Base-by-base conservation (phyloP, 2,797 vertebrate genomes). In the Esox lucius region DNA sequence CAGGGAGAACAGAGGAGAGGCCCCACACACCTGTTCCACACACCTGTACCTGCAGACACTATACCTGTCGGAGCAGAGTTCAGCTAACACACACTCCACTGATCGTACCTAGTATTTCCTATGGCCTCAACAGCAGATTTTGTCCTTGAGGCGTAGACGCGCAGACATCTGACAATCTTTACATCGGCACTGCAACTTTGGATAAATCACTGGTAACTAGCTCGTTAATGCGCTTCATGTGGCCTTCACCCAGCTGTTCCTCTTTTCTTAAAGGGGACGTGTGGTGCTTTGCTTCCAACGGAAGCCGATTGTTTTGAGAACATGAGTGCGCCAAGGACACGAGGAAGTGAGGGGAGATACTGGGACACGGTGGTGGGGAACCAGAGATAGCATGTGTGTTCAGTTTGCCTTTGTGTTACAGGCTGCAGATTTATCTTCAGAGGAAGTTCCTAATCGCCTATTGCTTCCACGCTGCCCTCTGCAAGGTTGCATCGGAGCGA, bases 41-140 rank as follows among this genome's bases (percentile, higher is more conserved):
- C 91, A 93, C 92, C 91, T 92, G 90, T 51, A 87, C 81, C 78
- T 75, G 62, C 73, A 88, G 72, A 87, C 85, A 72, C 87, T 86
- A 88, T 90, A 91, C 90, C 89, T 92, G 92, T 75, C 22, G 56
- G 56, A 24, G 56, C 56, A 4, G 9, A 24, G n/a, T n/a, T 59
- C 22, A 7, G 28, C 73, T 65, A n/a, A n/a, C 76, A 62, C 74
- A 65, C 33, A 49, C 16, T 56, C 35, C 72, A 53, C 71, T 11
- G 64, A 22, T n/a, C 35, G 56, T 31, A 5, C 19, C 64, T 75
- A 68, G 12, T 35, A 24, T 48, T 26, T 67, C 81, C 49, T 85
- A 83, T 87, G 85, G 83, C 75, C 70, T 68, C 80, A 85, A 86
- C 81, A 84, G 71, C 2, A 17, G 59, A 82, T 84, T 75, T 77